These are phyloP conservation scores for Tokudaia muenninki DNA, from an alignment of 2,797 vertebrate species.

Conservation along the genomic window DNA sequence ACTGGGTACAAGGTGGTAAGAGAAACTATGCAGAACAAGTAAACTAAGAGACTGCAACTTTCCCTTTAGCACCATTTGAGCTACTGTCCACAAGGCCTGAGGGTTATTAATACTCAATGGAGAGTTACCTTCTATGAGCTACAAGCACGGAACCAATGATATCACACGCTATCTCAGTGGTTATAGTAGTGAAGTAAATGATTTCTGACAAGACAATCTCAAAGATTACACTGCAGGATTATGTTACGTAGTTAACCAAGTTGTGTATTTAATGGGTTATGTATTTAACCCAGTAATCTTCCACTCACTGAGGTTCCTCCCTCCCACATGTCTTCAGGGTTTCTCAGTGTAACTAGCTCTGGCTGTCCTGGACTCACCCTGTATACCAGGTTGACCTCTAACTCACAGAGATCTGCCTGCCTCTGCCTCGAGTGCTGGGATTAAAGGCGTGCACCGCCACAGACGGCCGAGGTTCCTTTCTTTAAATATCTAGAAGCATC, in stretches of 20 bases:
- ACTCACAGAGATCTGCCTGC: not conserved
- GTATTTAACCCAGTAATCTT: not conserved
- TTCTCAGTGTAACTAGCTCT: not conserved
- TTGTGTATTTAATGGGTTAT: not conserved
- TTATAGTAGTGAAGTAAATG: not conserved
- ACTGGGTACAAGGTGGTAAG: not conserved
- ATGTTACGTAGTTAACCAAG: constrained; percentile 2
- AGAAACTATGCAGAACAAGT: not conserved
- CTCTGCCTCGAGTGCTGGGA: not conserved
- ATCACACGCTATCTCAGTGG: not conserved
- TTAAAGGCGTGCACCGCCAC: not conserved
- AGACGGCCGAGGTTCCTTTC: not conserved
- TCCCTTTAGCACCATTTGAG: not conserved
- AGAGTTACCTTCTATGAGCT: not conserved
- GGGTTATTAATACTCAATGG: not conserved
- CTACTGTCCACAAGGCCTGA: not conserved
- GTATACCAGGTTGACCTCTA: not conserved
- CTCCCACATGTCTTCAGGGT: not conserved
- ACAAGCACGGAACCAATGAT: not conserved
- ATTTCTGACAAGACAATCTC: constrained; percentile 5
- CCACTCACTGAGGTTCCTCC: not conserved
- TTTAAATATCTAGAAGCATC: not conserved
- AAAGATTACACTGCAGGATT: not conserved
- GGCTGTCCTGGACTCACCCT: not conserved
- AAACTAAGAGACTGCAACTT: not conserved